Conservation (phyloP, 2,797 vertebrate species). For the Nannoperca australis region DNA sequence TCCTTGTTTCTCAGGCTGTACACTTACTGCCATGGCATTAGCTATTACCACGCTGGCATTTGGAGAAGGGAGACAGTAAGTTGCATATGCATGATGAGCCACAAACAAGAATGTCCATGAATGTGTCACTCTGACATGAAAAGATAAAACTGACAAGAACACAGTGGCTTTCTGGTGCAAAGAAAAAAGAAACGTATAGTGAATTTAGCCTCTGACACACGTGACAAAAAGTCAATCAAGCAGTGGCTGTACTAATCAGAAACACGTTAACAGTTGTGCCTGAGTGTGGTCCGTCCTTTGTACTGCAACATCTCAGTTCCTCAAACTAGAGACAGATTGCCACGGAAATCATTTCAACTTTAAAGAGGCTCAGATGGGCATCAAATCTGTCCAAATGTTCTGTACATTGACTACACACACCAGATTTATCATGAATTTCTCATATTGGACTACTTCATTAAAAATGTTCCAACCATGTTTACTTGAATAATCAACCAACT, state of each 20-base stretch:
- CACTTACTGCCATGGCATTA: conserved; percentile 79
- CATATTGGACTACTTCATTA: conserved; percentile 80
- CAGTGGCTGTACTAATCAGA: conserved; percentile 29
- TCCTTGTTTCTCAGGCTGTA: conserved; percentile 84
- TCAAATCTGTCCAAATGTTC: conserved; percentile 81
- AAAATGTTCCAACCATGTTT: conserved; percentile 80
- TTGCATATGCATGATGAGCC: conserved; percentile 52
- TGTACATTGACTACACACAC: conserved; percentile 77
- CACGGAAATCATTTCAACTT: conserved; percentile 76
- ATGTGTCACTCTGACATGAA: conserved; percentile 64
- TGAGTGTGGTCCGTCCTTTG: conserved; percentile 56
- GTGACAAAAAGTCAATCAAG: conserved; percentile 42
- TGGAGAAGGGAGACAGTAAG: conserved; percentile 50
- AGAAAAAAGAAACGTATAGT: conserved; percentile 10
- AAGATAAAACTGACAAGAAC: conserved; percentile 44
- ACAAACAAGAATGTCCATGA: conserved; percentile 59
- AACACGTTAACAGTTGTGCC: conserved; percentile 58
- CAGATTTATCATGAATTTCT: conserved; percentile 81
- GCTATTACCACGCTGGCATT: conserved; percentile 74
- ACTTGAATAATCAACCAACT: conserved; percentile 83
- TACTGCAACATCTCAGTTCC: conserved; percentile 52
- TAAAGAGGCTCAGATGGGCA: conserved; percentile 80
- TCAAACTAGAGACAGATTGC: conserved; percentile 79
- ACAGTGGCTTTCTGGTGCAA: conserved; percentile 6
- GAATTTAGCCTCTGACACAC: conserved; percentile 20